phyloP scores from a whole-genome alignment of 1,140 invertebrate genomes.

The Bombus affinis region DNA sequence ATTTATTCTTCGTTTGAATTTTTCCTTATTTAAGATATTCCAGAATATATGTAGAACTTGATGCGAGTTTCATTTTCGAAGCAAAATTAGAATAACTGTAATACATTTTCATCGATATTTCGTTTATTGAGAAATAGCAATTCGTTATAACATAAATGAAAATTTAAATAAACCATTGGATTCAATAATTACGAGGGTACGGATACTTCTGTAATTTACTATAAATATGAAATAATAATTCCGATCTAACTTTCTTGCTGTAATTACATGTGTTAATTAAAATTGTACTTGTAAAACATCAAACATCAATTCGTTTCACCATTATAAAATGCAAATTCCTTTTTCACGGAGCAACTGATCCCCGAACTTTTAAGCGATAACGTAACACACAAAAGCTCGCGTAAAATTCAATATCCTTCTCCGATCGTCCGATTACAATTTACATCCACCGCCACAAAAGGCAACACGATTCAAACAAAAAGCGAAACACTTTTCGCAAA shows the following conservation, averaged over 20 bases:
- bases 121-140: too few relatives aligned
- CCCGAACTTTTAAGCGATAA: background rate
- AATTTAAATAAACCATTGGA: too few relatives aligned
- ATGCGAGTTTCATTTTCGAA: too few relatives aligned
- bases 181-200: too few relatives aligned
- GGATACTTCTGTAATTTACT: too few relatives aligned
- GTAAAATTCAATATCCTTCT: background rate
- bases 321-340: background rate
- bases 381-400: background rate
- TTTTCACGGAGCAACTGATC: background rate
- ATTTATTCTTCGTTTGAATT: too few relatives aligned
- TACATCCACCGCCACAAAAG: background rate
- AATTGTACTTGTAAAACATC: background rate
- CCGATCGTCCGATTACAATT: background rate
- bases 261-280: background rate
- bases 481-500: slow-evolving; percentile 26
- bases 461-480: background rate
- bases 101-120: too few relatives aligned
- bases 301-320: background rate
- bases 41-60: too few relatives aligned
- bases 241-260: background rate
- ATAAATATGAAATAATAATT: too few relatives aligned
- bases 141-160: too few relatives aligned
- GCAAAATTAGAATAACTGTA: too few relatives aligned
- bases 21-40: too few relatives aligned